phyloP scores from a whole-genome alignment of 2,888 invertebrate species.

The Coremacera marginata region DNA sequence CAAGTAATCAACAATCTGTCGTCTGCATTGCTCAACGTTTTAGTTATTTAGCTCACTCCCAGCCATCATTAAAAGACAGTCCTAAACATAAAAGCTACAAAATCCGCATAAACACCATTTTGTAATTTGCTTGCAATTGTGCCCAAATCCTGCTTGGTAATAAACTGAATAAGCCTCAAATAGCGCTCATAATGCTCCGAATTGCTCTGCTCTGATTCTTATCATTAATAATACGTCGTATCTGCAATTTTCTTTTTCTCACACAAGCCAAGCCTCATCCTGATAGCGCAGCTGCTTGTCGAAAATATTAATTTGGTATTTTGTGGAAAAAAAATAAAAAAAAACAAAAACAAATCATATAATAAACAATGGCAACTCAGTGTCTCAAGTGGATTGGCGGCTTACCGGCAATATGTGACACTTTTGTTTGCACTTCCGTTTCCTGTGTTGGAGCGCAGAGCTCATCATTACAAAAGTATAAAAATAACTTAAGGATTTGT shows the following conservation, averaged over 20 bases:
- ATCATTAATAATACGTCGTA: background rate
- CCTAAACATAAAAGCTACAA: too few species aligned
- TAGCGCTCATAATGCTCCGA: background rate
- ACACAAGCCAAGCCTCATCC: background rate
- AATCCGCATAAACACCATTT: background rate
- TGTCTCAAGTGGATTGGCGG: background rate
- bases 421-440: constrained; percentile 15
- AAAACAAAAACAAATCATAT: background rate
- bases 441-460: background rate
- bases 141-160: background rate
- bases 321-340: background rate
- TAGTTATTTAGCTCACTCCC: too few species aligned
- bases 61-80: too few species aligned
- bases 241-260: constrained; percentile 13
- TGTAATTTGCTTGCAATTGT: constrained; percentile 13
- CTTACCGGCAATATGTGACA: constrained; percentile 13
- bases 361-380: background rate
- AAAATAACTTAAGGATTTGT: background rate
- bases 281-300: constrained; percentile 19
- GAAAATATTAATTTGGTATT: constrained; percentile 25
- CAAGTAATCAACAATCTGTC: too few species aligned
- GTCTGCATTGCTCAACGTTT: too few species aligned
- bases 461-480: constrained; percentile 17
- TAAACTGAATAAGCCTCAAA: background rate
- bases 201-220: too few species aligned